Evolutionary conservation across 1,140 invertebrate species (phyloP).

Genomic region (Melitaea cinxia): DNA sequence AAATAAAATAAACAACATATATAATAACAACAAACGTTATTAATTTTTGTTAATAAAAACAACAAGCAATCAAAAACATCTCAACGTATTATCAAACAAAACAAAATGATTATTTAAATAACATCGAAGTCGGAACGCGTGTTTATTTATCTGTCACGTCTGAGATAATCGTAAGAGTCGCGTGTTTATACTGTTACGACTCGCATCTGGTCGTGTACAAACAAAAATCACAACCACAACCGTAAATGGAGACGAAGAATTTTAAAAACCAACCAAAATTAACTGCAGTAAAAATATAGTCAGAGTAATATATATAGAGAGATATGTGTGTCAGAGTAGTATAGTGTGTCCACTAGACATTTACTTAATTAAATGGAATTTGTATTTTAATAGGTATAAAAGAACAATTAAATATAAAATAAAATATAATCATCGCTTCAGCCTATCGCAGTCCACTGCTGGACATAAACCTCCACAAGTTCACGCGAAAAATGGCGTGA

Average conservation of each 20-base stretch:
- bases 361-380: too few species aligned
- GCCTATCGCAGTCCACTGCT: too few species aligned
- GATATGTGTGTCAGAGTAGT: neutral
- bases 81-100: conserved; percentile 6
- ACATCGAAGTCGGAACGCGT: conserved; percentile 18
- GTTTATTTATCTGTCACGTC: conserved; percentile 28
- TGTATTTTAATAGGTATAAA: neutral
- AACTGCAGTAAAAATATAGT: neutral
- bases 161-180: conserved; percentile 26
- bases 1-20: neutral
- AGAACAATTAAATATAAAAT: neutral
- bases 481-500: too few species aligned
- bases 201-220: conserved; percentile 10
- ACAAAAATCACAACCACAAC: conserved; percentile 5
- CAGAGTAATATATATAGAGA: neutral
- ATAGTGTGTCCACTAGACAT: too few species aligned
- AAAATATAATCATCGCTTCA: too few species aligned
- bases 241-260: conserved; percentile 6
- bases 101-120: conserved; percentile 30
- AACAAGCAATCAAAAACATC: neutral
- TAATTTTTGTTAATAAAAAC: neutral
- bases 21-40: too few species aligned
- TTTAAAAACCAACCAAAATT: neutral
- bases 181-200: conserved; percentile 23
- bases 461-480: too few species aligned